Percentiles rank a stretch among this genome's conserved stretches.
These are phyloP conservation scores for Silurus lanzhouensis DNA, from an alignment of 2,797 vertebrate species.

Conservation along the genomic window DNA sequence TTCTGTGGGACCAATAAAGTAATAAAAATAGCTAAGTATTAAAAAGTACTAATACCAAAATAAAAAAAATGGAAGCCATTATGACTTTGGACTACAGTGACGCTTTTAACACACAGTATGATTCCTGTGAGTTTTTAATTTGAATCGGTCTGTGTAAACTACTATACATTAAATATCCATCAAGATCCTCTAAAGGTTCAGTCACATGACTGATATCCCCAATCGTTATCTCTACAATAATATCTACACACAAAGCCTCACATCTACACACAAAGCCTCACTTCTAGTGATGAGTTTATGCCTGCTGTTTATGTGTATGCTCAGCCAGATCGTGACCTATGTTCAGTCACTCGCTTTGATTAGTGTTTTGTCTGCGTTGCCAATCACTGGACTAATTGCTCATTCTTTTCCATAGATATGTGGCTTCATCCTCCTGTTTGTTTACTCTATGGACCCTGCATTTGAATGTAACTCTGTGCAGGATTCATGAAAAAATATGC, in stretches of 20 bases:
- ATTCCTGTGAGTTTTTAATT: background rate
- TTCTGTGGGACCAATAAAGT: too few species aligned
- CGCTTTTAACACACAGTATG: background rate
- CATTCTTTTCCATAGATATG: background rate
- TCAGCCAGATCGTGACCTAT: slow-evolving; percentile 1
- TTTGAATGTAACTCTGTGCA: background rate
- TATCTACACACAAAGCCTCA: background rate
- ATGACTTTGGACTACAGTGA: background rate
- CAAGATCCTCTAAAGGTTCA: background rate
- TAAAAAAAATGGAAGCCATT: background rate
- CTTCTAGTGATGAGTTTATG: too few species aligned
- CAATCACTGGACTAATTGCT: background rate
- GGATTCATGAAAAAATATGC: background rate
- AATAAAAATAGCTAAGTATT: too few species aligned
- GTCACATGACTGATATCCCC: background rate
- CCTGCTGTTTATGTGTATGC: background rate
- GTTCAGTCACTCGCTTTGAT: background rate
- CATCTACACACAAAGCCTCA: background rate
- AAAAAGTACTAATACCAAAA: too few species aligned
- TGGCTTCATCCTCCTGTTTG: background rate
- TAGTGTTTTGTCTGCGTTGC: background rate
- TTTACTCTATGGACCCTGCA: background rate
- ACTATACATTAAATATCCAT: background rate
- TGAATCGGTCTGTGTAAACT: background rate
- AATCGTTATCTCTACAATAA: background rate